Base-by-base conservation (phyloP, 2,797 vertebrate species). In the Oryzias dopingdopingensis region DNA sequence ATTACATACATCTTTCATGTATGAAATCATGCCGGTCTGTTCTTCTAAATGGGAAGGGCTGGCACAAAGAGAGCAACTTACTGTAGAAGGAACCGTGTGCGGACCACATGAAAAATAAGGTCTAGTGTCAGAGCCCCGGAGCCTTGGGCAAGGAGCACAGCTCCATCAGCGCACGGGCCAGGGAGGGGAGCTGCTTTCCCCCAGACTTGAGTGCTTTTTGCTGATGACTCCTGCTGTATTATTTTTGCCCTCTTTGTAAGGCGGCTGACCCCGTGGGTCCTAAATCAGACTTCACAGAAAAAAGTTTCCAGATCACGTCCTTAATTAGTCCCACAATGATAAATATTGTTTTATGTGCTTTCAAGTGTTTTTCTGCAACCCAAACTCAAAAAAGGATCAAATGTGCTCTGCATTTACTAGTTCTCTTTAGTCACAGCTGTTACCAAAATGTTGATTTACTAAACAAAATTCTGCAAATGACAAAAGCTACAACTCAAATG, bases 1-100 rank as follows among this genome's bases (percentile, higher is more conserved):
- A 92, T 93, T 92, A 92, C 91, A 92, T 91, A 90, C 87, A 91
- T 91, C 90, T 92, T 91, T 91, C 92, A 91, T 91, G 88, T 92
- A 90, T 91, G 86, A 92, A 92, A 91, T 92, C 91, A 91, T 92
- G 90, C 90, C 88, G 90, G 89, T 80, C 80, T 88, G 72, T 77
- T 82, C 80, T 84, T 83, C 66, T 63, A 56, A 78, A 83, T 71
- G 74, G 74, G 83, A 82, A 88, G 86, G 84, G 86, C 64, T 61
- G 69, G 82, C 88, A 91, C 90, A 93, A 90, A 91, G 88, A 87
- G 86, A 91, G 85, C 80, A 77, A 81, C 80, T 82, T 77, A 76
- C 80, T 87, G 76, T 83, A 83, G 81, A 29, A 71, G 81, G 84
- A 87, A 86, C 81, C 78, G 74, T 73, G 78, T 75, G 85, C 79